Evolutionary conservation across 1,140 invertebrate genomes (phyloP).

Genomic region (Mercenaria mercenaria): DNA sequence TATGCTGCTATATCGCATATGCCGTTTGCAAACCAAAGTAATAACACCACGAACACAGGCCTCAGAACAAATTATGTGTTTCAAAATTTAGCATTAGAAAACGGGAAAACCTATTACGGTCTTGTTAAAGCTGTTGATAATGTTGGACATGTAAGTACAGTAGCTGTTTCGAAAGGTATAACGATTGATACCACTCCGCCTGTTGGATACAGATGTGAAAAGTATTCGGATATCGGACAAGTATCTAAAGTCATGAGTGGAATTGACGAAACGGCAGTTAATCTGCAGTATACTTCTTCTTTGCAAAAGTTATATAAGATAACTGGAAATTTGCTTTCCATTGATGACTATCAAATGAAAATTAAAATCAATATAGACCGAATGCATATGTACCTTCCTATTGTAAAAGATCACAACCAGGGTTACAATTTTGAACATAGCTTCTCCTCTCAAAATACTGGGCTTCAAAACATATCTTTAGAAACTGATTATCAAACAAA

Average conservation of each 20-base stretch:
- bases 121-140: constrained; percentile 63
- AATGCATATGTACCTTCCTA: not conserved
- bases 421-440: too few relatives aligned
- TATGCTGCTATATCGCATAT: constrained; percentile 39
- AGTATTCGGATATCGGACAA: not conserved
- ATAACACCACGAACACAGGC: not conserved
- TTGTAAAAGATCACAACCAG: not conserved
- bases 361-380: not conserved
- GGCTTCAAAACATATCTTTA: not conserved
- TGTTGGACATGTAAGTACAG: constrained; percentile 56
- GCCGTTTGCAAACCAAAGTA: not conserved
- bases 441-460: not conserved
- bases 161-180: constrained; percentile 9
- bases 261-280: not conserved
- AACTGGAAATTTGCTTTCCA: not conserved
- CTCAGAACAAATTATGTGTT: constrained; percentile 28
- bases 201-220: constrained; percentile 34
- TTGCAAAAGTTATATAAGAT: not conserved
- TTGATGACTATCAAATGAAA: not conserved
- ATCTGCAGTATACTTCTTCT: not conserved
- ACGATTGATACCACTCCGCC: constrained; percentile 65
- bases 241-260: not conserved
- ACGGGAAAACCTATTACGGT: constrained; percentile 52
- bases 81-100: constrained; percentile 2
- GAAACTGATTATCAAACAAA: not conserved